These are phyloP conservation scores for Pectinophora gossypiella DNA, from an alignment of 1,140 invertebrate species.

Conservation along the genomic window DNA sequence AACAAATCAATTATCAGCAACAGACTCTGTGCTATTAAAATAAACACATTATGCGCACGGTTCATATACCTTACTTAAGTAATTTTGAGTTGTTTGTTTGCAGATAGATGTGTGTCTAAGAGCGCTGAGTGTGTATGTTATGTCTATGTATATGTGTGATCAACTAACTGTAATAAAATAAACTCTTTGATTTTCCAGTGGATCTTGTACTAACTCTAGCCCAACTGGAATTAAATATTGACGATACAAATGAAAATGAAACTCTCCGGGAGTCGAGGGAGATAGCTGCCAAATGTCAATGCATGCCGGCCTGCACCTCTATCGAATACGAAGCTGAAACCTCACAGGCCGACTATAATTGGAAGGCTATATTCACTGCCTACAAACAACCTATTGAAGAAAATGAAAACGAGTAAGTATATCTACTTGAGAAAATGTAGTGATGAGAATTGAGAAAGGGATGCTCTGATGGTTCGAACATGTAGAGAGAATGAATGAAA, in stretches of 20 bases:
- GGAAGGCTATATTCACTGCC: constrained; percentile 71
- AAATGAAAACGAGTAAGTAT: constrained; percentile 35
- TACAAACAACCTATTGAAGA: constrained; percentile 38
- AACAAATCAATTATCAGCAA: too few species aligned
- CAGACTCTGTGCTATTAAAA: too few species aligned
- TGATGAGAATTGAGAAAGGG: too few species aligned
- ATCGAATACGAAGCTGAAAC: constrained; percentile 81
- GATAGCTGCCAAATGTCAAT: constrained; percentile 76
- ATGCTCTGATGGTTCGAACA: too few species aligned
- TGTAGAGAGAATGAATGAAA: too few species aligned
- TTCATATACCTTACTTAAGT: too few species aligned
- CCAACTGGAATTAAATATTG: constrained; percentile 38
- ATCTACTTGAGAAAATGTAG: too few species aligned
- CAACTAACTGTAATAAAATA: not conserved
- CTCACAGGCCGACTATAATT: constrained; percentile 80
- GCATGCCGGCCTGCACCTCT: constrained; percentile 81
- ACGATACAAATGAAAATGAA: constrained; percentile 22
- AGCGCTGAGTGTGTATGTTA: too few species aligned
- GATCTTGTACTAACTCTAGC: constrained; percentile 77
- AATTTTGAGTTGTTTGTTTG: too few species aligned
- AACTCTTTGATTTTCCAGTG: constrained; percentile 40
- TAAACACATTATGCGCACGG: too few species aligned
- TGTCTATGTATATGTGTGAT: too few species aligned
- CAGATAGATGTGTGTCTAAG: too few species aligned
- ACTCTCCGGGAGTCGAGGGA: constrained; percentile 34